Base-by-base conservation (phyloP, 2,113 vertebrate genomes). In the Barbus barbus region DNA sequence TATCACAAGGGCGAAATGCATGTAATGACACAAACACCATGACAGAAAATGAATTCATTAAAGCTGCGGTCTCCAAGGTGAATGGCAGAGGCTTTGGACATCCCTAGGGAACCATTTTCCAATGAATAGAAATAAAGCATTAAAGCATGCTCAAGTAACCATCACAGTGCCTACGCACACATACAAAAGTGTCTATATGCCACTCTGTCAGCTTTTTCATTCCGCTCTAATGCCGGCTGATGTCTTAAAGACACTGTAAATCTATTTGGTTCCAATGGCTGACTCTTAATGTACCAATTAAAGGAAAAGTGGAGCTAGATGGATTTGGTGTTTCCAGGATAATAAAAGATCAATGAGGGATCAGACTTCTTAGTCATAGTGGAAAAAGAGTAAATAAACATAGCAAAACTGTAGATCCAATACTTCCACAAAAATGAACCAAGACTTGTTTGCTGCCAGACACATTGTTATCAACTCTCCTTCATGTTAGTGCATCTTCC, bases 71-170 rank as follows among this genome's bases (percentile, higher is more conserved):
- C 81, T 75, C 56, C 38, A 38, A 79, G 74, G 77, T 58, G 65
- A 65, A 41, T 16, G 28, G 22, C 26, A 53, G 12, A 53, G 56
- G 22, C 61, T 83, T n/a, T 33, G 46, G 28, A 24, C 28, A 31
- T 71, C 60, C 53, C 76, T 63, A 14, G 31, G 51, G 65, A 31
- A 58, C 51, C 51, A 18, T 61, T 53, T 84, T 44, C 33, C 83
- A 83, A 60, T 63, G 79, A 84, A 86, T 78, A 83, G 78, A 84
- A 82, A 75, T 83, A 41, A 85, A 86, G 78, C 58, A 81, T 76
- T 88, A 61, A 51, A 63, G 22, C 78, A 41, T 53, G 51, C 41
- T 67, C 67, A 38, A 76, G 60, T 82, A 72, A 56, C 60, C 79
- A 79, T 78, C 48, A 31, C 33, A 12, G 18, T 33, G 61, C 16